Percentiles rank a stretch among this genome's conserved stretches.
These are phyloP conservation scores for Myotis brandtii DNA, from an alignment of 2,113 vertebrate genomes.

Conservation along the genomic window DNA sequence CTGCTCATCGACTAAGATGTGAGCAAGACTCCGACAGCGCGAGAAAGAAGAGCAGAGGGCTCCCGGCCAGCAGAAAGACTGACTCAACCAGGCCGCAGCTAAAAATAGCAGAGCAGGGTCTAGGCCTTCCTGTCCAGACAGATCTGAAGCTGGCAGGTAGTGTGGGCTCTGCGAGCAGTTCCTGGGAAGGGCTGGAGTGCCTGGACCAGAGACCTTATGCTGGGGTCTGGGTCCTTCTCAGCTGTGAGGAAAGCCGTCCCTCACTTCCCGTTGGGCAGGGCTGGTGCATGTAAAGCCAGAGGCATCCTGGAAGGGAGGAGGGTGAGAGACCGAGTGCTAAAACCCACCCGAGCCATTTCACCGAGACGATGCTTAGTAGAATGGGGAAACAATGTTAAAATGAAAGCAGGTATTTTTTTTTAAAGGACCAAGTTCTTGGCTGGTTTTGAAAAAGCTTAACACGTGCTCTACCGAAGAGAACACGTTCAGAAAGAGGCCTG, in stretches of 20 bases:
- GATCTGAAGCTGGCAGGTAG: neutral
- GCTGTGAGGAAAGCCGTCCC: fast-evolving
- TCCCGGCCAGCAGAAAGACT: neutral
- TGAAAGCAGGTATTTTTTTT: neutral
- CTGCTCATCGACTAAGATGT: neutral
- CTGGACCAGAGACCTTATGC: neutral
- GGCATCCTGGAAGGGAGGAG: neutral
- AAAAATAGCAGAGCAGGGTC: slow-evolving; percentile 46
- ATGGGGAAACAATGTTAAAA: neutral
- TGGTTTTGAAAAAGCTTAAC: slow-evolving; percentile 28
- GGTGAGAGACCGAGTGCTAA: neutral
- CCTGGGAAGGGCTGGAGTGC: neutral
- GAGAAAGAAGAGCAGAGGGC: neutral
- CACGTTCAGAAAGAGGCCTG: neutral
- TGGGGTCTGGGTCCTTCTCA: neutral
- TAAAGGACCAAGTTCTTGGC: neutral
- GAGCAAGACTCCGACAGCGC: neutral
- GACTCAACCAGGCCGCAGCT: neutral
- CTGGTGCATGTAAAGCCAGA: neutral
- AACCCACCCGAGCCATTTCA: neutral
- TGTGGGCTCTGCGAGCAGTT: neutral
- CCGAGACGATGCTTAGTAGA: neutral
- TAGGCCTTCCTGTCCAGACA: neutral
- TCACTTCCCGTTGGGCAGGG: neutral
- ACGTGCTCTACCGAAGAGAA: neutral